phyloP scores from a whole-genome alignment of 1,140 invertebrate species.

The Ceratina japonica region DNA sequence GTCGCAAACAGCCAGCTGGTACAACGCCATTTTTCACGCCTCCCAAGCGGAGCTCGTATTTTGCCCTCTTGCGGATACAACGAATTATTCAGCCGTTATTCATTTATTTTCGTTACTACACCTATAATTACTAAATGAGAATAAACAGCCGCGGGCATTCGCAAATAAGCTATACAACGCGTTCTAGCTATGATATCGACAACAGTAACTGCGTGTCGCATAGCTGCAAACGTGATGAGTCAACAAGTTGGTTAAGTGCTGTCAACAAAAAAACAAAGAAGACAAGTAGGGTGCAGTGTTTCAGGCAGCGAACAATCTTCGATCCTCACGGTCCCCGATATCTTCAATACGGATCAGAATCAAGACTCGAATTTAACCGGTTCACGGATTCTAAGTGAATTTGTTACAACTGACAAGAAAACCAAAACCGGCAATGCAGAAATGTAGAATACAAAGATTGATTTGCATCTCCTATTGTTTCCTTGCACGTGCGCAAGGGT shows the following conservation, averaged over 20 bases:
- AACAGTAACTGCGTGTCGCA: background rate
- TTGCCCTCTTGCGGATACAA: too few species aligned
- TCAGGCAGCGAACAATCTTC: background rate
- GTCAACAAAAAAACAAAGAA: conserved; percentile 35
- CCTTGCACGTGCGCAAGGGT: conserved; percentile 34
- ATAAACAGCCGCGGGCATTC: too few species aligned
- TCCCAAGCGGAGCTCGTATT: background rate
- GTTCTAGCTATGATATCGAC: background rate
- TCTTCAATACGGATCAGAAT: background rate
- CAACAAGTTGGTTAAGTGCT: conserved; percentile 8
- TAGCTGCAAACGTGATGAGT: background rate
- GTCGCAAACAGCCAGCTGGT: background rate
- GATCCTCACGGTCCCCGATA: background rate
- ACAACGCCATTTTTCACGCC: background rate
- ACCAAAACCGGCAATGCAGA: background rate
- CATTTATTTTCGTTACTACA: too few species aligned
- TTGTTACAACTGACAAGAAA: background rate
- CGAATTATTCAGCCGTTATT: too few species aligned
- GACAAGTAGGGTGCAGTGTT: conserved; percentile 2
- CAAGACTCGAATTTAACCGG: background rate
- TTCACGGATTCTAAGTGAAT: background rate
- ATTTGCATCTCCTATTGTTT: conserved; percentile 23
- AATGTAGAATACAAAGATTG: conserved; percentile 13
- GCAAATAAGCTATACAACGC: too few species aligned
- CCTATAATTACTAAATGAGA: background rate